These are phyloP conservation scores for Brachyistius frenatus DNA, from an alignment of 2,113 vertebrate species.

Conservation along the genomic window DNA sequence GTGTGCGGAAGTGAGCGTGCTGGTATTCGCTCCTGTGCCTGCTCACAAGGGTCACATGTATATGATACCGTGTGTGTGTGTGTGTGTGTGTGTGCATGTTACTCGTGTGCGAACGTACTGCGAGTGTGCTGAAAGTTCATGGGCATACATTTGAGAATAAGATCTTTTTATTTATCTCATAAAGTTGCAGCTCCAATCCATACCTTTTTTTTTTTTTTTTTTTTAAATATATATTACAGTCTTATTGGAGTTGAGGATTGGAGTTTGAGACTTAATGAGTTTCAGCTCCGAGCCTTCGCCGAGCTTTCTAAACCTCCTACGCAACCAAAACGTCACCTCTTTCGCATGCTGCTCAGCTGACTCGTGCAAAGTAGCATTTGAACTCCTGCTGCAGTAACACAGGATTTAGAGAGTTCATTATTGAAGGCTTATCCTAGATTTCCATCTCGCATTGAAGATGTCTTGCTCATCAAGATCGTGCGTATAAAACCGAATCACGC, in stretches of 20 bases:
- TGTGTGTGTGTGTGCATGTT: no score
- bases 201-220: conserved; percentile 51
- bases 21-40: background rate
- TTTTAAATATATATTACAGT: conserved; percentile 67
- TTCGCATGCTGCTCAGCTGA: conserved; percentile 18
- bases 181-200: conserved; percentile 64
- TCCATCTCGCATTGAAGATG: no score
- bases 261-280: conserved; percentile 77
- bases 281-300: conserved; percentile 62
- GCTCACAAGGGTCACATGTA: conserved; percentile 40
- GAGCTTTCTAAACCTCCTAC: conserved; percentile 60
- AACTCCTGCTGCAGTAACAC: conserved; percentile 35
- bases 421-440: no score
- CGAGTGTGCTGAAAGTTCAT: background rate
- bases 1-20: conserved; percentile 34
- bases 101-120: conserved; percentile 1
- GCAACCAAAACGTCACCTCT: conserved; percentile 56
- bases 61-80: background rate
- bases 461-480: no score
- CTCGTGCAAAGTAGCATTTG: conserved; percentile 3
- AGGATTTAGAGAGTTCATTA: no score
- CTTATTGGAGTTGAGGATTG: conserved; percentile 73
- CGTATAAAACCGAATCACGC: no score
- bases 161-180: conserved; percentile 64
- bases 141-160: conserved; percentile 38